These are phyloP conservation scores for Apogon talboti DNA, from an alignment of 2,797 vertebrate genomes.

Conservation along the genomic window DNA sequence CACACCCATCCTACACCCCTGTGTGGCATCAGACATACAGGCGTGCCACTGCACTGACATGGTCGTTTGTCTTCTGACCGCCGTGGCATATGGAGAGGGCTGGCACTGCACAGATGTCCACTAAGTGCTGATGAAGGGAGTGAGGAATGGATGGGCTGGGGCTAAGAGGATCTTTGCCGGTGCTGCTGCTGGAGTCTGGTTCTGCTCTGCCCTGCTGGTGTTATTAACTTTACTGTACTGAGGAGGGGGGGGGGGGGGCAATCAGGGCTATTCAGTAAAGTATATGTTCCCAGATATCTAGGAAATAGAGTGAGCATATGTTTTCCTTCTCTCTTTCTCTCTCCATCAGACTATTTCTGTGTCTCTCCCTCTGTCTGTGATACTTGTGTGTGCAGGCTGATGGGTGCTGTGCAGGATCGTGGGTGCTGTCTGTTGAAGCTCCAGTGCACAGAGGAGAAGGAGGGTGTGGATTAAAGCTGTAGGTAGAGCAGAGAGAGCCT, in stretches of 20 bases:
- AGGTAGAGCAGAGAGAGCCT: constrained; percentile 83
- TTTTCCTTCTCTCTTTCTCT: constrained; percentile 42
- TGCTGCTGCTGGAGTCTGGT: constrained; percentile 74
- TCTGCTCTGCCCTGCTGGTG: constrained; percentile 63
- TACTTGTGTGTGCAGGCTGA: neutral
- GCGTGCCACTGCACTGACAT: constrained; percentile 75
- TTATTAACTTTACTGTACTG: constrained; percentile 69
- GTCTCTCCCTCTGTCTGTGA: constrained; percentile 16
- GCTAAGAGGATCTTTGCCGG: constrained; percentile 65
- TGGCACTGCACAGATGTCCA: constrained; percentile 86
- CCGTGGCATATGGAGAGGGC: constrained; percentile 79
- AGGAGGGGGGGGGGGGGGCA: constrained; percentile 47
- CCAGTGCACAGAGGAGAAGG: constrained; percentile 53
- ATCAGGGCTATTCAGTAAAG: constrained; percentile 53
- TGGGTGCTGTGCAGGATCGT: constrained; percentile 30
- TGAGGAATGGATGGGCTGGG: constrained; percentile 72
- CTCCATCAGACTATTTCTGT: constrained; percentile 15
- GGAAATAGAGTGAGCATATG: constrained; percentile 45
- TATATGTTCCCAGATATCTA: constrained; percentile 61
- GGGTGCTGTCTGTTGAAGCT: constrained; percentile 62
- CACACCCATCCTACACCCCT: constrained; percentile 60
- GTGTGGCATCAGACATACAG: constrained; percentile 73
- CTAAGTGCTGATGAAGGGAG: constrained; percentile 84
- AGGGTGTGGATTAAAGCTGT: constrained; percentile 72
- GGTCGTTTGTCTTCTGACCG: constrained; percentile 82